A percentile compares a stretch with the other conserved stretches of the same genome.
These are phyloP conservation scores for Palythoa grandiflora DNA, from an alignment of 92 coral and sea anemone genomes.

Conservation along the genomic window DNA sequence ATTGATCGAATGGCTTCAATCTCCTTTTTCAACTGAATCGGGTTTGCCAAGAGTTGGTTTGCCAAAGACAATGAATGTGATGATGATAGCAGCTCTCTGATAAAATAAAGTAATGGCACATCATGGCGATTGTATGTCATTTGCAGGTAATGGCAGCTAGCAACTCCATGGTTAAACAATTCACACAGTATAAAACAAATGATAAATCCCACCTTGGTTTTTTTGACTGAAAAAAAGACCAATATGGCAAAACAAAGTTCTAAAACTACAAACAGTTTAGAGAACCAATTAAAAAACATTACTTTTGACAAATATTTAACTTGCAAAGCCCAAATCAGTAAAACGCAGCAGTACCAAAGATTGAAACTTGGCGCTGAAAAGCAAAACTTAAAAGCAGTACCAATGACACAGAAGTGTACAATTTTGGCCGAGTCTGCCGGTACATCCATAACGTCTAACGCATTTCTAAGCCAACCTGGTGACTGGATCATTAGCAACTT, in stretches of 20 bases:
- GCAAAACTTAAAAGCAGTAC: conserved; percentile 5
- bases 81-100: background rate
- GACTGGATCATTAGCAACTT: background rate
- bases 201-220: background rate
- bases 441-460: background rate
- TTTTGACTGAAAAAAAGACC: background rate
- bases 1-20: background rate
- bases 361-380: background rate
- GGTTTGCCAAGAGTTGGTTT: background rate
- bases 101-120: background rate
- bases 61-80: background rate
- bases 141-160: conserved; percentile 1
- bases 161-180: background rate
- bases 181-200: background rate
- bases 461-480: background rate
- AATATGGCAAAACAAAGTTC: background rate
- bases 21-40: background rate
- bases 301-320: background rate
- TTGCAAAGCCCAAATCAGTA: background rate
- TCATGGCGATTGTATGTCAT: background rate
- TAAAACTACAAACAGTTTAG: background rate
- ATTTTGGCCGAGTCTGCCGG: conserved; percentile 11
- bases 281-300: background rate
- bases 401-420: background rate
- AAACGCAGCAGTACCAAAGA: background rate